These are phyloP conservation scores for Parnassius apollo DNA, from an alignment of 2,888 invertebrate species.

Conservation along the genomic window DNA sequence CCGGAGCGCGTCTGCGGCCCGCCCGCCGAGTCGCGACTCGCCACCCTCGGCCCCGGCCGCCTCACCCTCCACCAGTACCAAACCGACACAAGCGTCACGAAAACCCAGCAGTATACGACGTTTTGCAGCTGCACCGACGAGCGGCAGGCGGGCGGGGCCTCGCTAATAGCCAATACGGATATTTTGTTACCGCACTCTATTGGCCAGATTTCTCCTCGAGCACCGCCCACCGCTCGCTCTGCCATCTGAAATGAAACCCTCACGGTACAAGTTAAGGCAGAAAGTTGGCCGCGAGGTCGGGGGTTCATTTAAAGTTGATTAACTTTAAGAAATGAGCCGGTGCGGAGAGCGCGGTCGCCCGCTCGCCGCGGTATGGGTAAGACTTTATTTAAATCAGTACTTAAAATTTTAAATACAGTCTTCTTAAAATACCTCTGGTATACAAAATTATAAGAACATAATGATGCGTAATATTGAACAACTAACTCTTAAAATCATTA, in stretches of 20 bases:
- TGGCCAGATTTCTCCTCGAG: conserved; percentile 81
- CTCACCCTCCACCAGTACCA: conserved; percentile 35
- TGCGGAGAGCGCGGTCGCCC: conserved; percentile 16
- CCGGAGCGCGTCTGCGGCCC: conserved; percentile 67
- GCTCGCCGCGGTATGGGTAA: conserved; percentile 6
- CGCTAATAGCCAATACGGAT: conserved; percentile 82
- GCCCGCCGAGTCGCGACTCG: conserved; percentile 48
- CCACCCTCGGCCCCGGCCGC: conserved; percentile 42
- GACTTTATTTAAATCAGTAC: conserved; percentile 24
- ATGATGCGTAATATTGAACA: conserved; percentile 12
- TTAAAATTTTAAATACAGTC: conserved; percentile 17
- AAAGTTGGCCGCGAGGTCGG: conserved; percentile 41
- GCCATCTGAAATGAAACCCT: conserved; percentile 50
- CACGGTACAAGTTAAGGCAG: conserved; percentile 40
- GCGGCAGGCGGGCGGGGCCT: conserved; percentile 67
- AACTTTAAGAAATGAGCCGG: conserved; percentile 75
- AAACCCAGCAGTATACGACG: conserved; percentile 38
- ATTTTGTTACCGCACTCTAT: conserved; percentile 82
- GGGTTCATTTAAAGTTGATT: conserved; percentile 78
- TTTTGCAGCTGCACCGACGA: conserved; percentile 39
- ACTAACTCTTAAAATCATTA: background rate
- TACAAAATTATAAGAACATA: conserved; percentile 20
- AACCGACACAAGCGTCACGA: conserved; percentile 41
- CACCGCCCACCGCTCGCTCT: conserved; percentile 61
- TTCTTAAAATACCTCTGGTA: conserved; percentile 20